Evolutionary conservation across 2,113 vertebrate species (phyloP).

Genomic region (Python bivittatus): DNA sequence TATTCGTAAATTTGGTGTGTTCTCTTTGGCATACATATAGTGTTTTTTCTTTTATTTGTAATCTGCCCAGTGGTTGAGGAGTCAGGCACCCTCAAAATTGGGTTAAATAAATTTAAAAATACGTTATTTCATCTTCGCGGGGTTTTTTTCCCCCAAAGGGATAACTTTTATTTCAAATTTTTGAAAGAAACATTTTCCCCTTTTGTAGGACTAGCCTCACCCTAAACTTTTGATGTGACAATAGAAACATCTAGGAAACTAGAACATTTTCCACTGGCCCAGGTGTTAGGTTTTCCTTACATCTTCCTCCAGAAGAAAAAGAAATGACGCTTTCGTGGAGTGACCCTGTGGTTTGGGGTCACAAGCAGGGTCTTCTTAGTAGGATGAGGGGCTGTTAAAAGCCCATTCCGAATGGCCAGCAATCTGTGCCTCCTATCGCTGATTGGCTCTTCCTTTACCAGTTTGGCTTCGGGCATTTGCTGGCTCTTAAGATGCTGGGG

Average conservation of each 20-base stretch:
- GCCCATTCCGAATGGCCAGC: conserved; percentile 64
- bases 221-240: not conserved
- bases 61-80: too few relatives aligned
- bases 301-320: conserved; percentile 27
- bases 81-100: too few relatives aligned
- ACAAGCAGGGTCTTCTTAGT: not conserved
- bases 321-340: conserved; percentile 7
- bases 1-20: too few relatives aligned
- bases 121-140: not conserved
- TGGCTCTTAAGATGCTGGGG: conserved; percentile 26
- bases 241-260: not conserved
- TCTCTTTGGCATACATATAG: too few relatives aligned
- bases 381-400: conserved; percentile 28
- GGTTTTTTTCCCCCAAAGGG: not conserved
- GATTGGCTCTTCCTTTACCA: conserved; percentile 23
- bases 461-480: not conserved
- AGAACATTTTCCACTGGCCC: not conserved
- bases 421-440: conserved; percentile 58
- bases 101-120: not conserved
- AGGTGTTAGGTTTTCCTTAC: not conserved
- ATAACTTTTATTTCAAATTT: conserved; percentile 23
- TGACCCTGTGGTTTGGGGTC: not conserved
- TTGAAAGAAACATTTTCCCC: not conserved
- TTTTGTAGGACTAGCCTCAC: not conserved
- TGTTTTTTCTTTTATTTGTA: too few relatives aligned